Percentiles rank a stretch among this genome's conserved stretches.
Evolutionary conservation across 2,113 vertebrate genomes (phyloP).

Genomic region (Notiomystis cincta): DNA sequence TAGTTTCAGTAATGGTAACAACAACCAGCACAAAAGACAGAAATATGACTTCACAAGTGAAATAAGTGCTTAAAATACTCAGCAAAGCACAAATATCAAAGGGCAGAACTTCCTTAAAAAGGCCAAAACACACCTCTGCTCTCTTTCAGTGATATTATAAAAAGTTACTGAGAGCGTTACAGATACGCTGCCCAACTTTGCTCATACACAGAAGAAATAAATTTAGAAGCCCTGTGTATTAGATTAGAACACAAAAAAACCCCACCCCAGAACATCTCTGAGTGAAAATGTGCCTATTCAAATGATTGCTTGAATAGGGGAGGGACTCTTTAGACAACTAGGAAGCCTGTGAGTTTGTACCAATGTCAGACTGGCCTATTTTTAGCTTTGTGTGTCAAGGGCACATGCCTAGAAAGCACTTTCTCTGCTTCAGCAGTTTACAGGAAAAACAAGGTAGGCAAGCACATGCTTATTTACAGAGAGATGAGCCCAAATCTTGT

Average conservation of each 20-base stretch:
- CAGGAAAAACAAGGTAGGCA: constrained; percentile 25
- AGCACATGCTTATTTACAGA: constrained; percentile 23
- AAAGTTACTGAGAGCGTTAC: background rate
- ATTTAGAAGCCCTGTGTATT: background rate
- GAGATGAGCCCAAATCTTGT: background rate
- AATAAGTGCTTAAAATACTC: background rate
- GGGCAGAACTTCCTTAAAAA: background rate
- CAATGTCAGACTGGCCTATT: background rate
- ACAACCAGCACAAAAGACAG: background rate
- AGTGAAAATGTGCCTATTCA: background rate
- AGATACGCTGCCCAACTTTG: background rate
- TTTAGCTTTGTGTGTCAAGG: constrained; percentile 38
- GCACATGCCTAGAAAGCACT: constrained; percentile 48
- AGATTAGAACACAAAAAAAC: background rate
- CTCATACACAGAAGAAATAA: background rate
- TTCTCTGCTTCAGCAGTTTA: constrained; percentile 44
- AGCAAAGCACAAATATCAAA: background rate
- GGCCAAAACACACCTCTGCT: background rate
- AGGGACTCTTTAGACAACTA: background rate
- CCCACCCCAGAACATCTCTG: background rate
- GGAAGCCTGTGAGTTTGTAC: background rate
- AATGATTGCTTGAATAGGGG: background rate
- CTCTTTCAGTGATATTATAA: background rate
- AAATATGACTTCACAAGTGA: accelerated
- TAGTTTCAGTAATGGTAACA: background rate